Evolutionary conservation across 1,140 invertebrate species (phyloP), one percentile per base, ranked within the genome.

Genomic region (Temnothorax longispinosus): DNA sequence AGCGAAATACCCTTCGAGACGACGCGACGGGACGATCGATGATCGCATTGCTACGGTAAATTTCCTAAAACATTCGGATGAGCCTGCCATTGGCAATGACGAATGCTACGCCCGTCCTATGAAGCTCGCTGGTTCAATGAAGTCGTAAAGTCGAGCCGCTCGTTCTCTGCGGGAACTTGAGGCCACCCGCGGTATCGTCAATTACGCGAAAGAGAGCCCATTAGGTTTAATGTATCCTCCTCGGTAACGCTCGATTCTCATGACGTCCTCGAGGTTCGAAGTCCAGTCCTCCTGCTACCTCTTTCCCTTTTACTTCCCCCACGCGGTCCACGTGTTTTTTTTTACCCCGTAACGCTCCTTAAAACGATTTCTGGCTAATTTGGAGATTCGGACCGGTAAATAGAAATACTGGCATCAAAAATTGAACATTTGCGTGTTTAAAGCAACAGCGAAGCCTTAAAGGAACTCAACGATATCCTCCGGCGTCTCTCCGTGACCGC

Each of bases 101-200:
- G 69, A 75, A 84, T 84, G 69, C 10, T 50, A 50, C 54, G 32
- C 13, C 15, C 10, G 62, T 4, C n/a, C 38, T 56, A 65, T 50
- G 54, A 52, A 58, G 21, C 50, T 27, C 52, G 52, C 50, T 58
- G 65, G 80, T 67, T 69, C 72, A 78, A 90, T 90, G 84, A 91
- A 90, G 89, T 87, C 84, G 84, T 90, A 91, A 91, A 91, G 65
- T 72, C 74, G 44, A 87, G 60, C 85, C 62, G 44, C 62, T 71
- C 56, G 69, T 54, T 90, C 89, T 52, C 90, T 44, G 85, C 87
- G 75, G 90, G 84, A 85, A 87, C 78, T 52, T 60, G 58, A 91
- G 92, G 91, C 93, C 93, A 93, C 93, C 94, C 93, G 93, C 91
- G 91, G 93, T 92, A 95, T 94, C 93, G 93, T 94, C 93, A 93